Evolutionary conservation across 2,888 invertebrate species (phyloP).

Genomic region (Rhogogaster chlorosoma): DNA sequence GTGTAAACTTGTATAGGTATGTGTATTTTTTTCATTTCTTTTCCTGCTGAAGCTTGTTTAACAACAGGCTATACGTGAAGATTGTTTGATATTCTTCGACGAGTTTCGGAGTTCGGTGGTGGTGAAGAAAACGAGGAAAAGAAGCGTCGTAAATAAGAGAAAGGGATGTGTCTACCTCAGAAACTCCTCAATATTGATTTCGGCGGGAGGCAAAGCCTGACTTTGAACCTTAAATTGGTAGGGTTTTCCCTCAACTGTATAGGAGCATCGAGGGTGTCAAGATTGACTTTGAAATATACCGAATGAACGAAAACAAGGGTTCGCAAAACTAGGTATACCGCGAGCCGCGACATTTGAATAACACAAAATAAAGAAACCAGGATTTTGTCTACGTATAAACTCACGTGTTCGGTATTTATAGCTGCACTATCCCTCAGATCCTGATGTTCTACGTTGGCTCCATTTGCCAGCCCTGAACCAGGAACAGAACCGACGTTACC

Average conservation of each 20-base stretch:
- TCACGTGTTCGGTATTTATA: constrained; percentile 75
- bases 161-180: constrained; percentile 10
- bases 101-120: background rate
- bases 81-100: constrained; percentile 18
- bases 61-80: background rate
- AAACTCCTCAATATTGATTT: constrained; percentile 45
- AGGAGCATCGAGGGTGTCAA: constrained; percentile 24
- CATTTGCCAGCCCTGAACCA: constrained; percentile 72
- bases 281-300: constrained; percentile 47
- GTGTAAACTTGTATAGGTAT: background rate
- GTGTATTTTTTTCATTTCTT: background rate
- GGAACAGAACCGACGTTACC: constrained; percentile 55
- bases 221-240: constrained; percentile 30
- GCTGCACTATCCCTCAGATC: constrained; percentile 72
- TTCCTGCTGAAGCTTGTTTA: background rate
- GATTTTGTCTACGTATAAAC: constrained; percentile 54
- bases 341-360: background rate
- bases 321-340: background rate
- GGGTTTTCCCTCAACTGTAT: background rate
- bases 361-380: background rate
- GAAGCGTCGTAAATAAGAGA: constrained; percentile 1
- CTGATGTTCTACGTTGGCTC: constrained; percentile 72
- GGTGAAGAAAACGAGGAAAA: background rate
- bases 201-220: constrained; percentile 22
- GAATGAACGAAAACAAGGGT: constrained; percentile 9